A percentile compares a stretch with the other conserved stretches of the same genome.
phyloP scores from a whole-genome alignment of 2,797 vertebrate species.

The Propithecus deckenii region DNA sequence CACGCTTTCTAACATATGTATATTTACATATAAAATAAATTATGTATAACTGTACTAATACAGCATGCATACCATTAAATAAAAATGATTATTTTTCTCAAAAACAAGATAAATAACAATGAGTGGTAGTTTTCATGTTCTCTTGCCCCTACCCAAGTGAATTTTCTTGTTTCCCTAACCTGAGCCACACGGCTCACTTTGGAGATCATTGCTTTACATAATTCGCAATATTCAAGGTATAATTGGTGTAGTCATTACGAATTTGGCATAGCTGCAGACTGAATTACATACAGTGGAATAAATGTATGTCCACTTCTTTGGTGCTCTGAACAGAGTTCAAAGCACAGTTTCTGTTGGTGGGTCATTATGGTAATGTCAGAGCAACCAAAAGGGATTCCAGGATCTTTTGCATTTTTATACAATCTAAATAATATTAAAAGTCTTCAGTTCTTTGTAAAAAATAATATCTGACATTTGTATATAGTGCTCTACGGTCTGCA shows the following conservation, averaged over 20 bases:
- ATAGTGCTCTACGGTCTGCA: not conserved
- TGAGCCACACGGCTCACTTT: not conserved
- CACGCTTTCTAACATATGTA: not conserved
- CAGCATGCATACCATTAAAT: not conserved
- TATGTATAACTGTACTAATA: not conserved
- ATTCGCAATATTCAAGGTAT: not conserved
- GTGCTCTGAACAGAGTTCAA: not conserved
- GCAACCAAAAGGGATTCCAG: not conserved
- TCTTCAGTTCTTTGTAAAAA: not conserved
- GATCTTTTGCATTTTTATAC: not conserved
- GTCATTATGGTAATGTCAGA: not conserved
- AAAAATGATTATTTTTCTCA: conserved; percentile 2
- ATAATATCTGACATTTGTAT: not conserved
- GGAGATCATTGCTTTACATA: not conserved
- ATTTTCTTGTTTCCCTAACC: not conserved
- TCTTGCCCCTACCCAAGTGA: not conserved
- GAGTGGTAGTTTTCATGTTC: not conserved
- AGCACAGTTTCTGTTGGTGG: not conserved
- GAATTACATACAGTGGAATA: not conserved
- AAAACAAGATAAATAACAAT: not conserved
- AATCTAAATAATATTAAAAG: not conserved
- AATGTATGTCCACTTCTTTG: not conserved
- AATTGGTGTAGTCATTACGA: not conserved
- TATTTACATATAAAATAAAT: not conserved
- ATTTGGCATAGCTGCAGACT: not conserved